Percentiles rank a stretch among this genome's conserved stretches.
Conservation (phyloP, 2,888 invertebrate genomes). For the Mesochorus sp. region DNA sequence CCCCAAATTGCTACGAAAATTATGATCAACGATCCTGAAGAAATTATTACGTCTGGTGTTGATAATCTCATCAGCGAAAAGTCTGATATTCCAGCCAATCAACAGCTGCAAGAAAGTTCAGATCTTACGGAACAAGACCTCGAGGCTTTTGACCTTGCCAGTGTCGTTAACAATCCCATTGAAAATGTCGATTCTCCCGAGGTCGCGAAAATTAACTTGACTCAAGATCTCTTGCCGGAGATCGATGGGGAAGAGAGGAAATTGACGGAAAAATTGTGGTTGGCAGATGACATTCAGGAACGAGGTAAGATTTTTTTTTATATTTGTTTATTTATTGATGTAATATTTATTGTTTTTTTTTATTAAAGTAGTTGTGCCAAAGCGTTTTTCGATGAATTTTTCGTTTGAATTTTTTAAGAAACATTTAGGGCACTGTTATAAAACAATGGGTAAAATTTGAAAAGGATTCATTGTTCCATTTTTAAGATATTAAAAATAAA, state of each 20-base stretch:
- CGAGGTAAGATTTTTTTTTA: constrained; percentile 46
- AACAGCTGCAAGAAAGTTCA: constrained; percentile 15
- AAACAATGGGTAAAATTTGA: too few relatives aligned
- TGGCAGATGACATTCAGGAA: constrained; percentile 37
- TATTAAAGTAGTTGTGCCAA: too few relatives aligned
- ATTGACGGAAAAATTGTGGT: constrained; percentile 52
- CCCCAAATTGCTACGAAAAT: not conserved
- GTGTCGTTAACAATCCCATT: constrained; percentile 31
- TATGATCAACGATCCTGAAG: constrained; percentile 18
- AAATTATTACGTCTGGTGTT: constrained; percentile 47
- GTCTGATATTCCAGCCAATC: not conserved
- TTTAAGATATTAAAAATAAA: too few relatives aligned
- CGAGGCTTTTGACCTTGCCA: constrained; percentile 43
- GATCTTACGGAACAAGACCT: constrained; percentile 44
- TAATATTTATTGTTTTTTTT: too few relatives aligned
- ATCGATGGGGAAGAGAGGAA: constrained; percentile 49
- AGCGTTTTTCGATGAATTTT: too few relatives aligned
- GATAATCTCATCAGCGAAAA: constrained; percentile 52
- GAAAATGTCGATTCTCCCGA: constrained; percentile 39
- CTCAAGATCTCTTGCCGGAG: constrained; percentile 50
- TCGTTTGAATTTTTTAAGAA: too few relatives aligned
- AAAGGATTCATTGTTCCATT: too few relatives aligned
- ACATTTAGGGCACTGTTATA: too few relatives aligned
- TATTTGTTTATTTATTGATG: too few relatives aligned
- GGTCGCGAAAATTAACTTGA: constrained; percentile 54